A percentile compares a stretch with the other conserved stretches of the same genome.
Evolutionary conservation across 2,113 vertebrate genomes (phyloP).

Genomic region (Arenaria interpres): DNA sequence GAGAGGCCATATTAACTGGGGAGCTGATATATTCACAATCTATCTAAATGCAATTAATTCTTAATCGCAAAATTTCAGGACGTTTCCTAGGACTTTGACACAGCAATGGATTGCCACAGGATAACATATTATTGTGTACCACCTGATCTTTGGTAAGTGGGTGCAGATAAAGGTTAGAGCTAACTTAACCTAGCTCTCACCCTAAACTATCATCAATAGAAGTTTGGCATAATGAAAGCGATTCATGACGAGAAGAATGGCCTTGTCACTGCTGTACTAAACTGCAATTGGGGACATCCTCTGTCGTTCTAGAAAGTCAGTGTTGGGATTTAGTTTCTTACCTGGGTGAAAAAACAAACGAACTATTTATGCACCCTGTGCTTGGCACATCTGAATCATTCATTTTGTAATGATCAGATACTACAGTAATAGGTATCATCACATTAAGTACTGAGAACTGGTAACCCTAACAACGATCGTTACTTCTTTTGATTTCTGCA

Average conservation of each 20-base stretch:
- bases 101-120: background rate
- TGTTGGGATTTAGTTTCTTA: background rate
- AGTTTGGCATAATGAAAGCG: background rate
- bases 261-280: background rate
- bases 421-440: background rate
- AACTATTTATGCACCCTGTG: background rate
- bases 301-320: background rate
- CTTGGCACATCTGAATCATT: background rate
- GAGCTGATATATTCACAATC: background rate
- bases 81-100: background rate
- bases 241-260: background rate
- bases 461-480: background rate
- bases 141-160: background rate
- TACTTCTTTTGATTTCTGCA: background rate
- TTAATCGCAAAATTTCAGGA: background rate
- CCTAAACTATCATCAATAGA: background rate
- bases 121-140: background rate
- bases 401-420: background rate
- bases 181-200: background rate
- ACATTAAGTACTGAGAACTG: background rate
- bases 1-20: background rate
- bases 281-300: background rate
- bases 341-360: background rate
- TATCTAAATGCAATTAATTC: background rate
- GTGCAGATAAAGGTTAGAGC: background rate